Base-by-base conservation (phyloP, 2,113 vertebrate genomes). In the Rhodinocichla rosea region DNA sequence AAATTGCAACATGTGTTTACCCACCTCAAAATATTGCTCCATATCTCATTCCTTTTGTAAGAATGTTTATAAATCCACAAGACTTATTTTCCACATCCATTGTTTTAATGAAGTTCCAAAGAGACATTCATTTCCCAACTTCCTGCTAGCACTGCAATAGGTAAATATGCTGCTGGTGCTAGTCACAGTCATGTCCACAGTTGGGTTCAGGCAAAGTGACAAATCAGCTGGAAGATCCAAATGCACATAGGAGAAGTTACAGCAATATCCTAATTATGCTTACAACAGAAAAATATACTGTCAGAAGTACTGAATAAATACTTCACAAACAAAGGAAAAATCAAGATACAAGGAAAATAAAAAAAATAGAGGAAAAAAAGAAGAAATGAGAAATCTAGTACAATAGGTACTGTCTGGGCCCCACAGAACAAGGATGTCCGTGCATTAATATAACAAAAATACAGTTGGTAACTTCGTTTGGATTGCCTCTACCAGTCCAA, bases 101-200 rank as follows among this genome's bases (percentile, higher is more conserved):
- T 96, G 81, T 89, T 95, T 93, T n/a, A 93, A 82, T 78, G 78
- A 94, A 69, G 39, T 65, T 95, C 55, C 80, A 93, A 56, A 88
- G 57, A 57, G 64, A 95, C 26, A 14, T 84, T 75, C 0, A 24
- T 89, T 96, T 95, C 76, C 62, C 73, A 93, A 68, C 60, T 67
- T 80, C 39, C 63, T 75, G 37, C 67, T 78, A 86, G 56, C 24
- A 30, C 44, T 77, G 79, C 71, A 92, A 76, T 87, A 95, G 69
- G 37, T 87, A 79, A 96, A 94, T 49, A 91, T 12, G 19, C 47
- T 95, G 47, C 83, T 94, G 55, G 56, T 95, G 63, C 87, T 79
- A 57, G 63, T 35, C 56, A 81, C 33, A 27, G 44, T 22, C 33
- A 42, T 37, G 75, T 76, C 67, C 91, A 81, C 42, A 60, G 9